Evolutionary conservation across 2,797 vertebrate species (phyloP), one percentile per base, ranked within the genome.

Genomic region (Gadopsis marmoratus): DNA sequence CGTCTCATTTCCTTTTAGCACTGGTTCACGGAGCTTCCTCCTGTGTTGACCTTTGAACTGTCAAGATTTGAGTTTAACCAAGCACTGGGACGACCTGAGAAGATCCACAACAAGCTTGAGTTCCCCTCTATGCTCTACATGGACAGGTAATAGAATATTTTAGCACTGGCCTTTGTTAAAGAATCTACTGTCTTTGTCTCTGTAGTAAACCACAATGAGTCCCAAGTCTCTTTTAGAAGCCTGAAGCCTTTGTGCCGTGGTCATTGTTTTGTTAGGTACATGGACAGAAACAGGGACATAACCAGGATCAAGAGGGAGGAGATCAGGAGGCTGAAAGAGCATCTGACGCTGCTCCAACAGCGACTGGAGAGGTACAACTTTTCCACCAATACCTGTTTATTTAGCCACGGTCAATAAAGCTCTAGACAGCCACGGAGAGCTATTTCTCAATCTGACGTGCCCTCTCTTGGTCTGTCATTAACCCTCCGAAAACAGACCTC

Each of bases 21-120:
- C 91, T 99, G 98, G 98, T 99, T 99, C 92, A 98, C 98, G 4
- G 97, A 99, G 77, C 97, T 99, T 55, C 98, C 98, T 84, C 98
- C 98, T 6, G 98, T 99, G 70, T 92, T 99, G 94, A 99, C 98
- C 43, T 98, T 99, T 89, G 98, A 99, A 85, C 95, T 99, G n/a
- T 99, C 98, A 76, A 96, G 98, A 93, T 99, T 99, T 93, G 98
- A 99, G 92, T 99, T 99, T 92, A 99, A 99, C 93, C 98, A 99
- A 92, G 97, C 97, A 56, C 94, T 99, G 64, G 98, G 98, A 69
- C 96, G 98, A 84, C 98, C 98, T 17, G 98, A 99, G 95, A 99
- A 99, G 95, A 99, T 99, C 93, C 98, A 99, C 94, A 98, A 99
- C 93, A 99, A 99, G 92, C 96, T 99, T 54, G 98, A 99, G 95